Percentiles rank a stretch among this genome's conserved stretches.
Evolutionary conservation across 2,888 invertebrate species (phyloP).

Genomic region (Chrysotoxum bicinctum): DNA sequence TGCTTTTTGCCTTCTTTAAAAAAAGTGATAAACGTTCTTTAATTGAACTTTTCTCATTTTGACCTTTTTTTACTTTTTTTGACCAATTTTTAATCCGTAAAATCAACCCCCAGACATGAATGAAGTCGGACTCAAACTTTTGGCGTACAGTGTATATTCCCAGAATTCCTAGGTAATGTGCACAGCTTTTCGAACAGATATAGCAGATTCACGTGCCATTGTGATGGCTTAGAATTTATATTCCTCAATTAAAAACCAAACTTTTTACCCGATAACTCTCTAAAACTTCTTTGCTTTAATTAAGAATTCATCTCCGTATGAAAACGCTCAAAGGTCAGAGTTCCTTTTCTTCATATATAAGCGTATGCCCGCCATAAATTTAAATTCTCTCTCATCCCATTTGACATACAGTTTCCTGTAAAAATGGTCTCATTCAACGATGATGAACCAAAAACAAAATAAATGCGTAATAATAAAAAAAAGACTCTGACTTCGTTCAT

Average conservation of each 20-base stretch:
- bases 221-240: not conserved
- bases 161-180: too few species aligned
- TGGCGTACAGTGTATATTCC: too few species aligned
- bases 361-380: constrained; percentile 43
- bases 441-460: constrained; percentile 22
- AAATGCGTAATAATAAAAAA: not conserved
- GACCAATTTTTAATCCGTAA: too few species aligned
- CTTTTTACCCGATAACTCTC: not conserved
- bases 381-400: constrained; percentile 30
- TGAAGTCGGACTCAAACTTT: too few species aligned
- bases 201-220: not conserved
- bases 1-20: too few species aligned
- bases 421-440: constrained; percentile 38
- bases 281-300: not conserved
- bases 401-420: constrained; percentile 63
- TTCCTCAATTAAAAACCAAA: constrained; percentile 1
- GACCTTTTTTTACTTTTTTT: too few species aligned
- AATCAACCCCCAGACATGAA: too few species aligned
- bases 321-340: constrained; percentile 19
- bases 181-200: not conserved
- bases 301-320: not conserved
- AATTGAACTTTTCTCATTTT: too few species aligned
- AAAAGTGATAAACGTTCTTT: too few species aligned
- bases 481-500: constrained; percentile 33
- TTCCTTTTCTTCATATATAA: constrained; percentile 10